Evolutionary conservation across 2,888 invertebrate genomes (phyloP), one percentile per base, ranked within the genome.

Genomic region (Aspidiotus destructor): DNA sequence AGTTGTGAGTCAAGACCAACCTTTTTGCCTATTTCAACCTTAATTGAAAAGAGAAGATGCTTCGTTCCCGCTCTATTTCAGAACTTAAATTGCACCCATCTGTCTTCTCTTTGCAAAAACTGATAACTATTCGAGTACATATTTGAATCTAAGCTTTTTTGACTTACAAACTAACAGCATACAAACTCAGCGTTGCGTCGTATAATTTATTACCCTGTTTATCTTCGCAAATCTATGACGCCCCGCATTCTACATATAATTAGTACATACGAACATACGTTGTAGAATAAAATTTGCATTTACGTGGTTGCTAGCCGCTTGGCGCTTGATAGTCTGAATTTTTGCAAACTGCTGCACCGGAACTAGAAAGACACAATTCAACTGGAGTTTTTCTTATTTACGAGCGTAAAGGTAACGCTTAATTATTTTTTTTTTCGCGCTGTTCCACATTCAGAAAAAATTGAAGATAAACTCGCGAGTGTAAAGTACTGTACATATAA

Each of bases 231-330:
- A 28, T 28, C 28, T 1, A 28, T 28, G 28, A 28, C 28, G 28
- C 28, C 28, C 28, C 28, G 5, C 28, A 28, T 28, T 28, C 28
- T 28, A 28, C 48, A n/a, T 48, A n/a, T 48, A 48, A 48, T 48
- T 48, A 48, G 48, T 48, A 48, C n/a, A 48, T 28, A 28, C 28
- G 28, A 48, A 48, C 10, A 48, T 48, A 48, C n/a, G 48, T 48
- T n/a, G 48, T 13, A n/a, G 48, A 48, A 48, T 48, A 48, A 48
- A 48, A 48, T 48, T 48, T 48, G 48, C 48, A 48, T 48, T 11
- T 48, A 48, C 48, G 48, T 48, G 28, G 28, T 28, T 28, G 28
- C 28, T 28, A 28, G 28, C 5, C n/a, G n/a, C 48, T 48, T 48
- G 48, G 48, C 48, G 28, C 5, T 28, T 28, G 1, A 28, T 28